Evolutionary conservation across 2,797 vertebrate genomes (phyloP).

Genomic region (Gouania willdenowi): DNA sequence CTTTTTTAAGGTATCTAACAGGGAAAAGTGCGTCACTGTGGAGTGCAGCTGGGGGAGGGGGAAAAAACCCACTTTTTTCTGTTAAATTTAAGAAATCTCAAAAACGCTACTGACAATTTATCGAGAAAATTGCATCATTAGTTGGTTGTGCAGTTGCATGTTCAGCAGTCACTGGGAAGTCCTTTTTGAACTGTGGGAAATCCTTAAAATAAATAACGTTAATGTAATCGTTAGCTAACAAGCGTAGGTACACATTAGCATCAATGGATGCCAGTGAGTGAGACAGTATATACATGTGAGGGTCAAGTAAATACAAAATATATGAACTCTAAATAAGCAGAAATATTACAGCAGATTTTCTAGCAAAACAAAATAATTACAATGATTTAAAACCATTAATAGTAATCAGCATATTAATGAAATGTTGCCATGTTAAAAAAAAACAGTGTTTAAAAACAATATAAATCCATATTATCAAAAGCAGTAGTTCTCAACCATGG

Average conservation of each 20-base stretch:
- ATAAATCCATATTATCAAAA: too few relatives aligned
- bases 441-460: too few relatives aligned
- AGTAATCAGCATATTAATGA: too few relatives aligned
- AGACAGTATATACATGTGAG: slow-evolving; percentile 32
- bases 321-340: slow-evolving; percentile 6
- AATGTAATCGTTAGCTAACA: slow-evolving; percentile 14
- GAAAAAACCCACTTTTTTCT: background rate
- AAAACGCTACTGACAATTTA: slow-evolving; percentile 11
- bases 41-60: background rate
- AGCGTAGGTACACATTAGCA: slow-evolving; percentile 34
- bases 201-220: slow-evolving; percentile 25
- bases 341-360: slow-evolving; percentile 13
- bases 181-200: slow-evolving; percentile 32
- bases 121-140: slow-evolving; percentile 10
- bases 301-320: too few relatives aligned
- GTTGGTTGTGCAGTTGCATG: background rate
- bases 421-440: too few relatives aligned
- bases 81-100: slow-evolving; percentile 1
- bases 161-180: slow-evolving; percentile 4
- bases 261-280: slow-evolving; percentile 8
- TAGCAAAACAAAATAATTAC: background rate
- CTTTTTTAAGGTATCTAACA: slow-evolving; percentile 13
- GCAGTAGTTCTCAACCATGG: too few relatives aligned
- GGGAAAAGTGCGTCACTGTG: background rate
- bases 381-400: background rate